A percentile compares a stretch with the other conserved stretches of the same genome.
Conservation (phyloP, 2,113 vertebrate species). For the Chionomys nivalis region DNA sequence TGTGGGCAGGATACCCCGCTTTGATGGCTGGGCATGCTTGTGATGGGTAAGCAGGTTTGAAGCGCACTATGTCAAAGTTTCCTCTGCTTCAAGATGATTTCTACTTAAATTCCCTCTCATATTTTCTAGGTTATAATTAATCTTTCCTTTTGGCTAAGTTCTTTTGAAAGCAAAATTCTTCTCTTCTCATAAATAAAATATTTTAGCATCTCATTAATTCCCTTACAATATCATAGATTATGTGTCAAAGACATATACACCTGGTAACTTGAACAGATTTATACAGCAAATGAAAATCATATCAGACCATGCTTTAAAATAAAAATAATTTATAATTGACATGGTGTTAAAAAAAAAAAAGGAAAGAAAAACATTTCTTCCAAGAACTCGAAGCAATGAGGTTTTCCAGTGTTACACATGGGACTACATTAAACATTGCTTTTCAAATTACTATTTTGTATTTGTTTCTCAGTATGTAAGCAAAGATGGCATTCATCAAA, state of each 20-base stretch:
- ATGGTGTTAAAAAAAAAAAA: neutral
- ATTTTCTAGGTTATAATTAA: constrained; percentile 5
- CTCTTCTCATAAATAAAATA: constrained; percentile 5
- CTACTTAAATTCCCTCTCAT: neutral
- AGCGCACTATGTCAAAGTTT: neutral
- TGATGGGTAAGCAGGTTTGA: neutral
- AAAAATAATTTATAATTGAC: neutral
- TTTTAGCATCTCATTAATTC: constrained; percentile 39
- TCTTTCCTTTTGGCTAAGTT: neutral
- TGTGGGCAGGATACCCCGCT: no score
- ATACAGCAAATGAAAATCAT: constrained; percentile 10
- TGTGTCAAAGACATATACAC: neutral
- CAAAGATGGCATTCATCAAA: constrained; percentile 37
- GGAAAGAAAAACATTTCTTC: neutral
- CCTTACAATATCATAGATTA: neutral
- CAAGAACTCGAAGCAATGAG: constrained; percentile 43
- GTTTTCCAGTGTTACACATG: constrained; percentile 2
- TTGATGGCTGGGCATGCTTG: neutral
- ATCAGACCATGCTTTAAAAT: neutral
- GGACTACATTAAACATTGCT: constrained; percentile 38
- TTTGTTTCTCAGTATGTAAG: constrained; percentile 13
- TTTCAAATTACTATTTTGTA: constrained; percentile 50
- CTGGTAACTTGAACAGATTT: neutral
- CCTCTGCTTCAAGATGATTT: neutral
- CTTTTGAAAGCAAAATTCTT: neutral